Conservation (phyloP, 2,888 invertebrate genomes). For the Pseudanteris insignis region DNA sequence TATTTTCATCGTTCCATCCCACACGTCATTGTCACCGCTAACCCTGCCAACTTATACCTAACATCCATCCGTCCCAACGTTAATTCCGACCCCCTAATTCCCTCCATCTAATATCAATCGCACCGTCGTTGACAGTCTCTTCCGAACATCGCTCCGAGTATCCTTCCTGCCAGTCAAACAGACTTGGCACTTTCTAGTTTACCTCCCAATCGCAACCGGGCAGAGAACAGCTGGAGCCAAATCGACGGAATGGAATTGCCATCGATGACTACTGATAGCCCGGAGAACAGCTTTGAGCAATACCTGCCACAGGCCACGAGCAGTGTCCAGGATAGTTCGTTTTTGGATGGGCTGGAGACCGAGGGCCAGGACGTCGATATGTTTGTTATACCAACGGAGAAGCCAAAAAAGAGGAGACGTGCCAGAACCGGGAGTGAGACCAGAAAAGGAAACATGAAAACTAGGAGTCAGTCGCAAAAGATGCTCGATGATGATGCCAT, state of each 20-base stretch:
- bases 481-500: not conserved
- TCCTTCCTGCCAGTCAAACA: slow-evolving; percentile 58
- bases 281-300: slow-evolving; percentile 9
- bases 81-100: slow-evolving; percentile 2
- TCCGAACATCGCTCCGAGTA: slow-evolving; percentile 51
- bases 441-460: not conserved
- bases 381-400: not conserved
- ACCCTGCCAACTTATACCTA: too few species aligned
- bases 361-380: slow-evolving; percentile 27
- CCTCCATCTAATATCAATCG: too few species aligned
- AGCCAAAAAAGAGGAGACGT: slow-evolving; percentile 2
- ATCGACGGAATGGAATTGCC: not conserved
- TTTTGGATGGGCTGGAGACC: not conserved
- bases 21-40: not conserved
- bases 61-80: too few species aligned
- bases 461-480: slow-evolving; percentile 5
- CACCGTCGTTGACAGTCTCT: slow-evolving; percentile 49
- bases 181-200: slow-evolving; percentile 65
- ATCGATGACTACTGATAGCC: slow-evolving; percentile 11
- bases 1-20: slow-evolving; percentile 31
- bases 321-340: slow-evolving; percentile 30
- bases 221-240: slow-evolving; percentile 10
- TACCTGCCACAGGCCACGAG: slow-evolving; percentile 28
- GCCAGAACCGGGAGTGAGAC: not conserved
- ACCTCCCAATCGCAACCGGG: slow-evolving; percentile 41